A percentile compares a stretch with the other conserved stretches of the same genome.
These are phyloP conservation scores for Leucoraja erinaceus DNA, from an alignment of 2,113 vertebrate genomes.

Conservation along the genomic window DNA sequence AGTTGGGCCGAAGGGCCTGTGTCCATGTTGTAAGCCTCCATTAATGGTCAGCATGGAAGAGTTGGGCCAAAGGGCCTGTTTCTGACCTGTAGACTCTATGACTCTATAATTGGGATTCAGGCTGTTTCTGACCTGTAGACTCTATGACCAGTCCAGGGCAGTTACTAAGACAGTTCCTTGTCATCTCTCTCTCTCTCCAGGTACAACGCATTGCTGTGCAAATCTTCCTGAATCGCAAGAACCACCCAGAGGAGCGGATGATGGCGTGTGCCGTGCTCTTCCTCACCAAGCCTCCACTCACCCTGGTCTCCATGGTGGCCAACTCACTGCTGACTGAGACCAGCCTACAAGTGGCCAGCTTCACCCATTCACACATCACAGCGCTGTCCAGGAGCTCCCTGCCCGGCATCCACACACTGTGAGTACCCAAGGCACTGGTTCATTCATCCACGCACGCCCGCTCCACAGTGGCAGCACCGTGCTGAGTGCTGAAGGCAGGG, in stretches of 20 bases:
- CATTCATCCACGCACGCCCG: too few relatives aligned
- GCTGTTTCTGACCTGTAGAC: too few relatives aligned
- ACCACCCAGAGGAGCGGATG: conserved; percentile 65
- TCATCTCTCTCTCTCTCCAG: conserved; percentile 49
- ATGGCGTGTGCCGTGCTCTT: conserved; percentile 67
- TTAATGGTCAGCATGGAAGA: too few relatives aligned
- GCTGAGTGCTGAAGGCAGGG: too few relatives aligned
- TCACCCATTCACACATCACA: conserved; percentile 71
- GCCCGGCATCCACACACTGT: conserved; percentile 57
- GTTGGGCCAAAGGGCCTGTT: too few relatives aligned
- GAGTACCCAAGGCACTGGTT: conserved; percentile 46
- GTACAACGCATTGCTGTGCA: conserved; percentile 66
- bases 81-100: too few relatives aligned
- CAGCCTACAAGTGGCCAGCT: conserved; percentile 68
- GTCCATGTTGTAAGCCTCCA: too few relatives aligned
- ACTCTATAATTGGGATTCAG: too few relatives aligned
- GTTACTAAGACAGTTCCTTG: too few relatives aligned
- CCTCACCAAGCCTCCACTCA: conserved; percentile 62
- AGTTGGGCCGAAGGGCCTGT: too few relatives aligned
- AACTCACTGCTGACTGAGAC: conserved; percentile 58
- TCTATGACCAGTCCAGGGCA: too few relatives aligned
- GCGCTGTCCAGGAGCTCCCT: conserved; percentile 60
- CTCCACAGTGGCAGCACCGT: too few relatives aligned
- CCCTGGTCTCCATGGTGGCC: conserved; percentile 59
- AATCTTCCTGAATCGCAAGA: conserved; percentile 59